Conservation (phyloP, 1,140 invertebrate species). For the Psilanteris sp. region DNA sequence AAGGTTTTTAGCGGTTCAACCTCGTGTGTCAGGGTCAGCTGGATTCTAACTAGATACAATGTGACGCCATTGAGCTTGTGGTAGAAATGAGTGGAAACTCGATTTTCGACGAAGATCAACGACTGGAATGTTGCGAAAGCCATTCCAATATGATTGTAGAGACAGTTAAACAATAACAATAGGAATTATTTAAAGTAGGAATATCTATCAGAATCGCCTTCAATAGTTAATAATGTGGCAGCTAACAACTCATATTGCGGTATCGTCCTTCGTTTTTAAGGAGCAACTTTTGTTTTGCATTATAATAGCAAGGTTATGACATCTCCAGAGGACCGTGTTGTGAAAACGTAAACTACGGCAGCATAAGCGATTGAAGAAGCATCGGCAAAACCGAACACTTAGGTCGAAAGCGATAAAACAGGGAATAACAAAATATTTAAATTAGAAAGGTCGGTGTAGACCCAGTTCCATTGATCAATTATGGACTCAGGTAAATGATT, state of each 20-base stretch:
- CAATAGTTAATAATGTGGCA: not conserved
- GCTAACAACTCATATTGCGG: not conserved
- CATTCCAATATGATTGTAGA: not conserved
- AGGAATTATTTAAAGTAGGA: not conserved
- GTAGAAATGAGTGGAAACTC: conserved; percentile 61
- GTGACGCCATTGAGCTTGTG: conserved; percentile 52
- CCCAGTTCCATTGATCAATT: not conserved
- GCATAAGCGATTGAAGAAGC: not conserved
- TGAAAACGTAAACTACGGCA: not conserved
- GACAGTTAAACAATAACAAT: not conserved
- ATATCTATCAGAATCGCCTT: not conserved
- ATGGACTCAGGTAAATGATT: not conserved
- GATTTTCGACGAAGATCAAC: conserved; percentile 49
- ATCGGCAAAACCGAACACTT: not conserved
- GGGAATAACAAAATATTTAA: too few species aligned
- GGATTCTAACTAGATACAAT: conserved; percentile 62
- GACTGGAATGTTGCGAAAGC: not conserved
- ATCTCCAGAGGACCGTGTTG: not conserved
- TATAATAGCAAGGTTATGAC: not conserved
- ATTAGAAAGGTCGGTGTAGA: not conserved
- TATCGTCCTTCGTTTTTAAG: not conserved
- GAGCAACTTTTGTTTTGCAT: conserved; percentile 8
- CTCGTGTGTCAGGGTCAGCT: conserved; percentile 70
- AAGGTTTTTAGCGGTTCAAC: conserved; percentile 55
- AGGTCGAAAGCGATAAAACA: too few species aligned